Conservation (phyloP, 1,140 invertebrate genomes). For the Sesamia nonagrioides region DNA sequence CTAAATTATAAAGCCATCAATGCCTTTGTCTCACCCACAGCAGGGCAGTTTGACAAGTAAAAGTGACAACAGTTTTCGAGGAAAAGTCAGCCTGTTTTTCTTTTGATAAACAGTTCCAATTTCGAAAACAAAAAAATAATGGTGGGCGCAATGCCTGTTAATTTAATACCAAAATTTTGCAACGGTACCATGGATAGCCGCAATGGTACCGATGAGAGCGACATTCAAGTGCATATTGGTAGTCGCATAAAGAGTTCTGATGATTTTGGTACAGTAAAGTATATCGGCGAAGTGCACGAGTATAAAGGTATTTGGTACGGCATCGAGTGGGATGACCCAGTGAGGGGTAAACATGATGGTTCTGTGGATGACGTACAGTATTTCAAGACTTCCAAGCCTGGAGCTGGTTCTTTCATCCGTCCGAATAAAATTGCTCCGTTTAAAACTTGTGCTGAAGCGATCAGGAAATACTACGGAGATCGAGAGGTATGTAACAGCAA, state of each 20-base stretch:
- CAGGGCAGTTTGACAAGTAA: constrained; percentile 14
- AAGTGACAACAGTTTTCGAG: constrained; percentile 61
- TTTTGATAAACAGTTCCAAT: constrained; percentile 84
- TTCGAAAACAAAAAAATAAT: constrained; percentile 84
- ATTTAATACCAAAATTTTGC: constrained; percentile 85
- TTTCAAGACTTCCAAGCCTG: constrained; percentile 92
- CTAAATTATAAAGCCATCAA: not conserved
- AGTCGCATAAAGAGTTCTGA: constrained; percentile 82
- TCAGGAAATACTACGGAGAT: constrained; percentile 92
- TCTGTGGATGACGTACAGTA: constrained; percentile 93
- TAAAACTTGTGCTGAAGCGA: constrained; percentile 91
- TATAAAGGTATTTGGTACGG: constrained; percentile 93
- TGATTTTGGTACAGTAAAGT: constrained; percentile 82
- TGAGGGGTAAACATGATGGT: constrained; percentile 96
- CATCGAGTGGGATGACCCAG: constrained; percentile 97
- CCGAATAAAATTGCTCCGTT: constrained; percentile 93
- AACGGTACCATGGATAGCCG: constrained; percentile 83
- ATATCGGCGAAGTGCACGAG: constrained; percentile 87
- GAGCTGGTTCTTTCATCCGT: constrained; percentile 95
- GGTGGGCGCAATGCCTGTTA: constrained; percentile 87
- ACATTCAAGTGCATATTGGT: constrained; percentile 80
- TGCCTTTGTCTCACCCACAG: not conserved
- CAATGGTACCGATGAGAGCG: constrained; percentile 76
- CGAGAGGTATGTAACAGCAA: constrained; percentile 81
- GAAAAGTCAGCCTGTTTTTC: constrained; percentile 83